These are phyloP conservation scores for Axis porcinus DNA, from an alignment of 2,113 vertebrate species.

Conservation along the genomic window DNA sequence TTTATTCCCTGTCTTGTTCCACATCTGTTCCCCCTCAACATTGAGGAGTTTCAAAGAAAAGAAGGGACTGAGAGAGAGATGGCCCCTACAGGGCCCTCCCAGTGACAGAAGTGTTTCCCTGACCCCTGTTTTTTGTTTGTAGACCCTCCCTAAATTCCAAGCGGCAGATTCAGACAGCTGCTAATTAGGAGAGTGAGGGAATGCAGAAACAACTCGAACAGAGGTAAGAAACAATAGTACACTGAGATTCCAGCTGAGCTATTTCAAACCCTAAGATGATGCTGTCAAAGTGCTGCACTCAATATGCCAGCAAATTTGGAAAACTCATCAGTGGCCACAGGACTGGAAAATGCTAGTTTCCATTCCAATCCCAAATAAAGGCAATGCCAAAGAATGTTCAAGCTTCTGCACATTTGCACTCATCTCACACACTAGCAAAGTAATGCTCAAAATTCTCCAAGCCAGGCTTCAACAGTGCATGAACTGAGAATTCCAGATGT, in stretches of 20 bases:
- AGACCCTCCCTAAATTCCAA: not conserved
- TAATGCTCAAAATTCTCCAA: not conserved
- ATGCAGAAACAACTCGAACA: not conserved
- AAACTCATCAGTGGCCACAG: not conserved
- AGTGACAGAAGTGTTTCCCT: not conserved
- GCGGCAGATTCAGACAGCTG: not conserved
- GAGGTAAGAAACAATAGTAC: not conserved
- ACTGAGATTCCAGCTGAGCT: not conserved
- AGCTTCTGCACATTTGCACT: not conserved
- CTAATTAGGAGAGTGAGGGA: not conserved
- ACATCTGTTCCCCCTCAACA: not conserved
- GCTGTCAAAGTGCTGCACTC: not conserved
- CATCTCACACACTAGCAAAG: not conserved
- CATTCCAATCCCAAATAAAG: not conserved
- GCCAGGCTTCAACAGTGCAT: not conserved
- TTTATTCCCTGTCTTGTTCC: not conserved
- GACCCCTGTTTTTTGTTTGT: not conserved
- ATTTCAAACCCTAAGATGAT: not conserved
- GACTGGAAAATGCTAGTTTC: not conserved
- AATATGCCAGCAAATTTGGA: not conserved
- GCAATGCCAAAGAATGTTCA: not conserved
- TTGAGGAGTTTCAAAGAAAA: not conserved
- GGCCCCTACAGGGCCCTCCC: not conserved
- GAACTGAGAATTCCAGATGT: not conserved
- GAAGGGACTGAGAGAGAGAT: not conserved